A percentile compares a stretch with the other conserved stretches of the same genome.
These are phyloP conservation scores for Furcula furcula DNA, from an alignment of 2,888 invertebrate genomes.

Conservation along the genomic window DNA sequence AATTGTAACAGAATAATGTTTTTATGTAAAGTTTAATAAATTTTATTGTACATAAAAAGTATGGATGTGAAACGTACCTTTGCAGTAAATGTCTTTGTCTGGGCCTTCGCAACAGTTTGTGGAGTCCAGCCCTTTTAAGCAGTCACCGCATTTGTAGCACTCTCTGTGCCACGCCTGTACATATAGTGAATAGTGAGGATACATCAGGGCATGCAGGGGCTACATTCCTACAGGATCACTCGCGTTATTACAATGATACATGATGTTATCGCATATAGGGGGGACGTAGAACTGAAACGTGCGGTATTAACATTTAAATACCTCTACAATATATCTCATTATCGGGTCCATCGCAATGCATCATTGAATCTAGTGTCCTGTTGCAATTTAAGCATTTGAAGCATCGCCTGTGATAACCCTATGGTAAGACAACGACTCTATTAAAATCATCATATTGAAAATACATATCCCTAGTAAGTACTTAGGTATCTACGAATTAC, in stretches of 20 bases:
- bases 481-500: too few relatives aligned
- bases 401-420: conserved; percentile 95
- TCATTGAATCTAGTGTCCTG: conserved; percentile 92
- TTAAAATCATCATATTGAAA: too few relatives aligned
- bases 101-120: conserved; percentile 96
- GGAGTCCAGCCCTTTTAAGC: conserved; percentile 94
- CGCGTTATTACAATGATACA: conserved; percentile 61
- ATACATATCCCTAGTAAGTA: too few relatives aligned
- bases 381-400: conserved; percentile 94
- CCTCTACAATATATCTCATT: conserved; percentile 96
- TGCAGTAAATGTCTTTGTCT: conserved; percentile 98
- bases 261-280: conserved; percentile 56
- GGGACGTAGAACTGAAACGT: conserved; percentile 27
- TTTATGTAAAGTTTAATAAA: conserved; percentile 1
- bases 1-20: too few relatives aligned
- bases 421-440: conserved; percentile 52
- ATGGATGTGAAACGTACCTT: conserved; percentile 84
- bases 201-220: conserved; percentile 57
- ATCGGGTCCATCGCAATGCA: conserved; percentile 96
- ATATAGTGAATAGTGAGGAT: conserved; percentile 69
- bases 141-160: conserved; percentile 96
- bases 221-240: conserved; percentile 47
- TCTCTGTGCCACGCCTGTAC: conserved; percentile 94
- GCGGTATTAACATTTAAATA: conserved; percentile 65
- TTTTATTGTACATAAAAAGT: conserved; percentile 10